Evolutionary conservation across 1,140 invertebrate species (phyloP), one percentile per base, ranked within the genome.

Genomic region (Hermetia illucens): DNA sequence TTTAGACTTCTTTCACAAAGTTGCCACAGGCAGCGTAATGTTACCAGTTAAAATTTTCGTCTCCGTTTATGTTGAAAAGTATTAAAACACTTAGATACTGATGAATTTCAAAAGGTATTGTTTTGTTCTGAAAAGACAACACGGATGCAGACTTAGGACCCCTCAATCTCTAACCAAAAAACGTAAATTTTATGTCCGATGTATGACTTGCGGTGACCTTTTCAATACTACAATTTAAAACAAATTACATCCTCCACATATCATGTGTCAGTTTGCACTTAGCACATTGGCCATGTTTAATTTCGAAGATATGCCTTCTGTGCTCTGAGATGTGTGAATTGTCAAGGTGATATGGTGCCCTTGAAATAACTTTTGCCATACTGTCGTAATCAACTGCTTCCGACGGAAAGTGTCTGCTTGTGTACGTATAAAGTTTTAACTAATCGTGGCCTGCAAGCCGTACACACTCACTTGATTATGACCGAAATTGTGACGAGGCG

Each of bases 151-250:
- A n/a, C 10, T 12, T 30, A n/a, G 29, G 17, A n/a, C n/a, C n/a
- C n/a, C n/a, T n/a, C n/a, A n/a, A n/a, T 30, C 17, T 30, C n/a
- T 13, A 30, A n/a, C 24, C 24, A 30, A 30, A 30, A 30, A n/a
- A 30, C 4, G 8, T 25, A 8, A 25, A 25, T 25, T 25, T 25
- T 9, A 25, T 25, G 24, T 8, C 8, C 8, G n/a, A 25, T 25
- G 24, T 25, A 25, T 9, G 8, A n/a, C 8, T 25, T 25, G 8
- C 8, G 24, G 24, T 25, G 8, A 8, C n/a, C n/a, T n/a, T n/a
- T n/a, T 8, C 24, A 25, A 8, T n/a, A n/a, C 8, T 25, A 25
- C n/a, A n/a, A 12, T 13, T 30, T n/a, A 30, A 30, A 30, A 30
- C 24, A 25, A 25, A n/a, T 30, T 30, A 5, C 17, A 16, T 30